Evolutionary conservation across 1,140 invertebrate genomes (phyloP), one percentile per base, ranked within the genome.

Genomic region (Tyrophagus putrescentiae): DNA sequence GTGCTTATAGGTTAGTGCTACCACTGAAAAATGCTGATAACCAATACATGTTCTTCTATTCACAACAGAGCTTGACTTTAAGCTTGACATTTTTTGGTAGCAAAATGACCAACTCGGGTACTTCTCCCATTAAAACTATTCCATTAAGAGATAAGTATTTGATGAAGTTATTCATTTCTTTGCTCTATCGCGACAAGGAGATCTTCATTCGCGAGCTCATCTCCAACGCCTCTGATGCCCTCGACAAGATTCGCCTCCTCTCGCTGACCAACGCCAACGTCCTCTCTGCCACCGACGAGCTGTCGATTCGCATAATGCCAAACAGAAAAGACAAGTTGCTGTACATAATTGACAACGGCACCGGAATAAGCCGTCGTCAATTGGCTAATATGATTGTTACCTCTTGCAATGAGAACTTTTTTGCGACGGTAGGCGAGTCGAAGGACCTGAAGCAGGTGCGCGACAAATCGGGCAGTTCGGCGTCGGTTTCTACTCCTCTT

Each of bases 101-200:
- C n/a, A n/a, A n/a, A n/a, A n/a, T n/a, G n/a, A n/a, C n/a, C n/a
- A n/a, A n/a, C n/a, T n/a, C n/a, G n/a, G n/a, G n/a, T n/a, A n/a
- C n/a, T n/a, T n/a, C n/a, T n/a, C n/a, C n/a, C n/a, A n/a, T n/a
- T n/a, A n/a, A n/a, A n/a, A n/a, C n/a, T n/a, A n/a, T n/a, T n/a
- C n/a, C n/a, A n/a, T n/a, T n/a, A n/a, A n/a, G n/a, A n/a, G n/a
- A n/a, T n/a, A n/a, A n/a, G n/a, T n/a, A n/a, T n/a, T n/a, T 95
- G 72, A 93, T 95, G 90, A 87, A 84, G 64, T 77, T 95, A 70
- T 98, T 99, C 78, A 98, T 98, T 81, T 98, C 98, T 80, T 98
- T 95, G 41, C 97, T 99, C 76, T 98, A 99, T 72, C 95, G 91
- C 0, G 98, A 98, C 79, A 98, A 98, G 77, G 95, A 99, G 78